phyloP scores from a whole-genome alignment of 2,888 invertebrate genomes.

The Microdon myrmicae region DNA sequence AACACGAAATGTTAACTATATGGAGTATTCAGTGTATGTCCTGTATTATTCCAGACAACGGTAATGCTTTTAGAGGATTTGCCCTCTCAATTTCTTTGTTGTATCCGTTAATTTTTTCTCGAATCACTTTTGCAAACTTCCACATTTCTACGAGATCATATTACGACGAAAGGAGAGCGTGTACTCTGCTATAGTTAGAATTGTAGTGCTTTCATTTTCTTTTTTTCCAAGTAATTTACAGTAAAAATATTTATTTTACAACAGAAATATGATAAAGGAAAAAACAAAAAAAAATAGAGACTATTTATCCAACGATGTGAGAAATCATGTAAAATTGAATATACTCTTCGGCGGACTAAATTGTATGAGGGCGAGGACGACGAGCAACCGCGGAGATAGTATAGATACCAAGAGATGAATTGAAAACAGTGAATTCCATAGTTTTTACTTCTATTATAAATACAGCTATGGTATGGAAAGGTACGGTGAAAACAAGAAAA shows the following conservation, averaged over 20 bases:
- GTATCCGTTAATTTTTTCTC: conserved; percentile 14
- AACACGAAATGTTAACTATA: conserved; percentile 2
- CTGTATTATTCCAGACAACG: neutral
- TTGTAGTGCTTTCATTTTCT: no score
- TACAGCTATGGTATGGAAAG: no score
- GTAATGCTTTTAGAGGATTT: conserved; percentile 3
- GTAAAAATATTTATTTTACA: conserved; percentile 17
- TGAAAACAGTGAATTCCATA: no score
- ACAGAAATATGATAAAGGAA: neutral
- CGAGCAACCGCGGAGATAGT: no score
- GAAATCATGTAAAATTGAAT: conserved; percentile 19
- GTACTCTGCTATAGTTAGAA: neutral
- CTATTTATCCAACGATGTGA: conserved; percentile 17
- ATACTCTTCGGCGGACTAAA: no score
- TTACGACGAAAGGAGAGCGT: conserved; percentile 2
- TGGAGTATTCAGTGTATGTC: conserved; percentile 1
- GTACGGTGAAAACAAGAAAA: no score
- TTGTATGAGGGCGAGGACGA: no score
- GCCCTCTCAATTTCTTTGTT: conserved; percentile 1
- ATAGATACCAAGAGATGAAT: no score
- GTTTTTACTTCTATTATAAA: no score
- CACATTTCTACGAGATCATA: neutral
- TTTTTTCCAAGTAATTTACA: conserved; percentile 13
- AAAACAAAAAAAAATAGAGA: conserved; percentile 1
- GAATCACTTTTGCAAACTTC: conserved; percentile 4